phyloP scores from a whole-genome alignment of 92 coral and sea anemone species.

The Actinernus sp. region DNA sequence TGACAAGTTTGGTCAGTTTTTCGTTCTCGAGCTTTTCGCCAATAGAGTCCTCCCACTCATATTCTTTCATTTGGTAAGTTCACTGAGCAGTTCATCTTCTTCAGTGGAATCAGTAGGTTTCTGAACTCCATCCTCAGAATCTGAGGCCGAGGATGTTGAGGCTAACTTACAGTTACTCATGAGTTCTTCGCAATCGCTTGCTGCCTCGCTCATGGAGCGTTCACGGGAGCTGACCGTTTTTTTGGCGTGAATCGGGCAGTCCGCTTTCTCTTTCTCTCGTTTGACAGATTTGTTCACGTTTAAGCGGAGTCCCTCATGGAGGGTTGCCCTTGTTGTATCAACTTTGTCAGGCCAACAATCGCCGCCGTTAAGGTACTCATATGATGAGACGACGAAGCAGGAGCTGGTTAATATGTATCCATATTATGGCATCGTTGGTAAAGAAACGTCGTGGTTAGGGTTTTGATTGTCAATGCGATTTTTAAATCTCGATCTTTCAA shows the following conservation, averaged over 20 bases:
- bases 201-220: slow-evolving; percentile 11
- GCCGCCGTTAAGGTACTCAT: too few species aligned
- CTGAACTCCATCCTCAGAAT: slow-evolving; percentile 1
- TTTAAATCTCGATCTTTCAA: too few species aligned
- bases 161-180: background rate
- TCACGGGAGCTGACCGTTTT: background rate
- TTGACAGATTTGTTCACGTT: too few species aligned
- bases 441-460: too few species aligned
- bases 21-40: slow-evolving; percentile 7
- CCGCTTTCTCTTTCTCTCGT: background rate
- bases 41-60: slow-evolving; percentile 12
- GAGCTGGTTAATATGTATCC: too few species aligned
- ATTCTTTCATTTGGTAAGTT: slow-evolving; percentile 3
- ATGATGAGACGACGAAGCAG: too few species aligned
- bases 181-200: slow-evolving; percentile 11
- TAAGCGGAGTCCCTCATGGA: too few species aligned
- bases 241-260: slow-evolving; percentile 23
- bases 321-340: too few species aligned
- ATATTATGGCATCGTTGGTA: too few species aligned
- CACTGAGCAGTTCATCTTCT: slow-evolving; percentile 6
- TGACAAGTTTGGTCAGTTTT: background rate
- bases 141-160: background rate
- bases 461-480: too few species aligned
- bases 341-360: too few species aligned
- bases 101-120: background rate